These are phyloP conservation scores for Oreochromis spilurus DNA, from an alignment of 2,113 vertebrate genomes.

Conservation along the genomic window DNA sequence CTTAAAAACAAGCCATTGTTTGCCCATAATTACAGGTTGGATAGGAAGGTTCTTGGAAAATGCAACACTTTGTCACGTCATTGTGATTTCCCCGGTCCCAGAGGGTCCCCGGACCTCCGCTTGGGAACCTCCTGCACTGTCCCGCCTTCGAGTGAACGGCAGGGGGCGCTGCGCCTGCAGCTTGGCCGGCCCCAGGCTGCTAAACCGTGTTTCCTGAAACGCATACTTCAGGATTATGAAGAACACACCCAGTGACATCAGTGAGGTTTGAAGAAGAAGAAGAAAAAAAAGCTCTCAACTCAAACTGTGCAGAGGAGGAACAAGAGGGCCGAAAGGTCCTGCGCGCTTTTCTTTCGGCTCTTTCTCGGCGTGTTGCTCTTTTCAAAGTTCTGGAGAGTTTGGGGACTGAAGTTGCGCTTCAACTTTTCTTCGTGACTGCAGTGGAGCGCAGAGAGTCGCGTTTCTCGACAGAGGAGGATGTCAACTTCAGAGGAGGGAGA, in stretches of 20 bases:
- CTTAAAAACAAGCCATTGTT: no score
- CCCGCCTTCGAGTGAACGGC: not conserved
- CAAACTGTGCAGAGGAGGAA: slow-evolving; percentile 36
- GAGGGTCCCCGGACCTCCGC: not conserved
- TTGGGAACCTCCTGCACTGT: not conserved
- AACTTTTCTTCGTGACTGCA: not conserved
- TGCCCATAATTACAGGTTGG: not conserved
- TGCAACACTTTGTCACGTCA: not conserved
- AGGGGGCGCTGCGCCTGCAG: slow-evolving; percentile 52
- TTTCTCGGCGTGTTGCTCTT: not conserved
- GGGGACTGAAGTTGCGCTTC: not conserved
- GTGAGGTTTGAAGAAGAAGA: slow-evolving; percentile 56
- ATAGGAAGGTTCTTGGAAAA: not conserved
- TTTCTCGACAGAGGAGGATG: slow-evolving; percentile 58
- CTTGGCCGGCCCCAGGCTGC: not conserved
- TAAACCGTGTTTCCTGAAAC: slow-evolving; percentile 66
- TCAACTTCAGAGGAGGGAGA: slow-evolving; percentile 77
- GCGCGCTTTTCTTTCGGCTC: not conserved
- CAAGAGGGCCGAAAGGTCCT: slow-evolving; percentile 58
- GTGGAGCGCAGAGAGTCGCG: slow-evolving; percentile 22
- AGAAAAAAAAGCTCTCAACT: slow-evolving; percentile 36
- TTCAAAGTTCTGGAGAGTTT: not conserved
- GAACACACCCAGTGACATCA: slow-evolving; percentile 79
- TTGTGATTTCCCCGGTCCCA: not conserved
- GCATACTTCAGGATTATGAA: slow-evolving; percentile 66